These are phyloP conservation scores for Sylvia atricapilla DNA, from an alignment of 2,113 vertebrate genomes.

Conservation along the genomic window DNA sequence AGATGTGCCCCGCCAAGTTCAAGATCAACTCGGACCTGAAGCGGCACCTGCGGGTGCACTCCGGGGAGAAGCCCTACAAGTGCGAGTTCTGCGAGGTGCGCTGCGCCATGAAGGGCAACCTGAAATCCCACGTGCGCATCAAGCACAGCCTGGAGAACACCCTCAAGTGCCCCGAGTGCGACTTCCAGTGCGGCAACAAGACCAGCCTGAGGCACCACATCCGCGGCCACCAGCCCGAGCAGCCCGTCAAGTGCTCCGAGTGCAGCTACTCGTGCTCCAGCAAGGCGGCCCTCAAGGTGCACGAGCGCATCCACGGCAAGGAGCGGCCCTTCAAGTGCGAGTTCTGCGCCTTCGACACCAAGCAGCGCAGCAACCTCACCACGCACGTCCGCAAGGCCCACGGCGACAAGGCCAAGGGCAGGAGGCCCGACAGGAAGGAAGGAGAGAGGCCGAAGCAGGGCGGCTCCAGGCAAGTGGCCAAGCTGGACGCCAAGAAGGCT, in stretches of 20 bases:
- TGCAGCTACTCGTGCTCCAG: constrained; percentile 94
- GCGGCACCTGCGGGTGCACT: constrained; percentile 93
- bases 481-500: constrained; percentile 86
- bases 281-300: constrained; percentile 90
- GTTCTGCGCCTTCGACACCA: constrained; percentile 89
- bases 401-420: constrained; percentile 68
- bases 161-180: constrained; percentile 85
- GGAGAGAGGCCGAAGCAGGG: constrained; percentile 68
- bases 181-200: constrained; percentile 90
- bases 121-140: constrained; percentile 94
- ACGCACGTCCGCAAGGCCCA: constrained; percentile 91
- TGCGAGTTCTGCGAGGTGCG: constrained; percentile 94
- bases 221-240: constrained; percentile 84
- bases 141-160: constrained; percentile 86
- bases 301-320: constrained; percentile 89
- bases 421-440: constrained; percentile 62
- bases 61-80: constrained; percentile 95
- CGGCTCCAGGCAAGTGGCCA: constrained; percentile 84
- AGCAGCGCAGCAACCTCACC: constrained; percentile 93
- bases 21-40: constrained; percentile 99
- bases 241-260: constrained; percentile 85
- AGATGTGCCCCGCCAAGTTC: constrained; percentile 94
- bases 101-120: constrained; percentile 98
- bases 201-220: constrained; percentile 86
- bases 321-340: constrained; percentile 91